A percentile compares a stretch with the other conserved stretches of the same genome.
phyloP scores from a whole-genome alignment of 2,888 invertebrate genomes.

The Pherbina coryleti region DNA sequence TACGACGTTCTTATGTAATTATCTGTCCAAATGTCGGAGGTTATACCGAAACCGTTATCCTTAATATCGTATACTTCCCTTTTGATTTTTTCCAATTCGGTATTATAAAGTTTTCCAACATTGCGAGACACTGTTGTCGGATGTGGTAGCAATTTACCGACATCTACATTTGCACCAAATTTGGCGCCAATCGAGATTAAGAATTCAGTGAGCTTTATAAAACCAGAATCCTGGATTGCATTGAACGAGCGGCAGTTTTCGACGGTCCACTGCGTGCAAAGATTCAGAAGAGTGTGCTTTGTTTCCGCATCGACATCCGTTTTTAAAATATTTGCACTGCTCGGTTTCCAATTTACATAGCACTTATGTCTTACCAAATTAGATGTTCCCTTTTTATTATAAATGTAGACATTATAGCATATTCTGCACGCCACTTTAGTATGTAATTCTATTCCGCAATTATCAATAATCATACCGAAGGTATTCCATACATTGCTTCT shows the following conservation, averaged over 20 bases:
- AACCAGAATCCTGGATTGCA: not conserved
- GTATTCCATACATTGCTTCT: not conserved
- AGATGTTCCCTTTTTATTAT: not conserved
- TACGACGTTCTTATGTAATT: slow-evolving; percentile 36
- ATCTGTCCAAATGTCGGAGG: not conserved
- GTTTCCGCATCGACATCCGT: slow-evolving; percentile 32
- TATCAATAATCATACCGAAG: not conserved
- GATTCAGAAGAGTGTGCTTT: slow-evolving; percentile 27
- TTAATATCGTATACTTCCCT: slow-evolving; percentile 38
- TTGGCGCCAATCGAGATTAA: slow-evolving; percentile 40
- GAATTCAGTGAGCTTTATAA: slow-evolving; percentile 36
- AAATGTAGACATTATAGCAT: not conserved
- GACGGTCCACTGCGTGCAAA: slow-evolving; percentile 43
- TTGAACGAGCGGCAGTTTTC: slow-evolving; percentile 41
- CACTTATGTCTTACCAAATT: too few species aligned
- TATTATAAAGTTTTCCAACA: slow-evolving; percentile 31
- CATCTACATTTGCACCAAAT: slow-evolving; percentile 40
- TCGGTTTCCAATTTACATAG: not conserved
- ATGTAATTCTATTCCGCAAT: not conserved
- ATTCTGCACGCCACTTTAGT: not conserved
- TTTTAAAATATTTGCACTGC: slow-evolving; percentile 14
- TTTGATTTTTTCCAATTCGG: slow-evolving; percentile 29
- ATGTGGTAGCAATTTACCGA: slow-evolving; percentile 40
- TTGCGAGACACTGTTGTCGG: slow-evolving; percentile 42
- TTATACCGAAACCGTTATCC: slow-evolving; percentile 39